Evolutionary conservation across 2,113 vertebrate genomes (phyloP).

Genomic region (Tiliqua scincoides): DNA sequence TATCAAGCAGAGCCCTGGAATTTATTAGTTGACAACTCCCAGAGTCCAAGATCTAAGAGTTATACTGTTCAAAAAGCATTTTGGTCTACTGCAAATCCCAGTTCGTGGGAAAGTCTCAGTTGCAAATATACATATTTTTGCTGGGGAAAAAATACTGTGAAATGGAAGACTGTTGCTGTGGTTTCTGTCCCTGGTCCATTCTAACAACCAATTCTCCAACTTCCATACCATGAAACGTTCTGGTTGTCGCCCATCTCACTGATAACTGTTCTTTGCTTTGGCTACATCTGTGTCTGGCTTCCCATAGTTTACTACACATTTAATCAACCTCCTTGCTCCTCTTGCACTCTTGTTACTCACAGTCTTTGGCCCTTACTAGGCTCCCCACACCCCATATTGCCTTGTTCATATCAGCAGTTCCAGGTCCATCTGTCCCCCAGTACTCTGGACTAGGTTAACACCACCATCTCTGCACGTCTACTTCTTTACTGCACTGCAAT

Average conservation of each 20-base stretch:
- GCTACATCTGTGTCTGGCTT: neutral
- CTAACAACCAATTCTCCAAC: neutral
- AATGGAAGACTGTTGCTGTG: neutral
- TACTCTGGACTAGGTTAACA: neutral
- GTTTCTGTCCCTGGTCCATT: too few species aligned
- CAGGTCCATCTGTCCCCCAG: neutral
- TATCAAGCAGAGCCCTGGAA: neutral
- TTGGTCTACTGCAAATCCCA: neutral
- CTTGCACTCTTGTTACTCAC: neutral
- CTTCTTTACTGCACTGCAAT: neutral
- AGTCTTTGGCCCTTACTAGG: neutral
- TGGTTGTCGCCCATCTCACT: neutral
- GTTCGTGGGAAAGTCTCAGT: neutral
- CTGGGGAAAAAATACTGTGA: neutral
- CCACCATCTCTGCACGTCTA: neutral
- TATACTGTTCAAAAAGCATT: neutral
- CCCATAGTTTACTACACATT: neutral
- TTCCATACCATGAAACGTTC: neutral
- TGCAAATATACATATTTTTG: neutral
- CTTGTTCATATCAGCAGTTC: neutral
- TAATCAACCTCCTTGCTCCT: neutral
- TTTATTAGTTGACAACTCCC: neutral
- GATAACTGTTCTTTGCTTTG: neutral
- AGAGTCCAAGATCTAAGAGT: neutral
- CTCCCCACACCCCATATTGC: neutral